These are phyloP conservation scores for Ceratoteleas bidentatus DNA, from an alignment of 1,140 invertebrate genomes.

Conservation along the genomic window DNA sequence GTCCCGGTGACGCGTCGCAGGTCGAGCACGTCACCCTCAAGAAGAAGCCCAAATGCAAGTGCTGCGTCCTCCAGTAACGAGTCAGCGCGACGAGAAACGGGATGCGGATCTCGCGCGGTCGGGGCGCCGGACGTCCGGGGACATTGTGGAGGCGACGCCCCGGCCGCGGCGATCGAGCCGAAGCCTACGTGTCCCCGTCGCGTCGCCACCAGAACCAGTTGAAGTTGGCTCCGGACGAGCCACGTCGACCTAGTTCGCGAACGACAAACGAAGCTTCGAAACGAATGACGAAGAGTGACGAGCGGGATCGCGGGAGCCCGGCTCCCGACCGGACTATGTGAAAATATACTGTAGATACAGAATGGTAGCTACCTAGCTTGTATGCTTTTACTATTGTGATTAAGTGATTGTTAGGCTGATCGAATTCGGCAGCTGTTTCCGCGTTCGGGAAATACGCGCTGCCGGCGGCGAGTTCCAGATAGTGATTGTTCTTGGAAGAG, in stretches of 20 bases:
- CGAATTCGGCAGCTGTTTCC: slow-evolving; percentile 57
- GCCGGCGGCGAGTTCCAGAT: slow-evolving; percentile 22
- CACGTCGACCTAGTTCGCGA: slow-evolving; percentile 52
- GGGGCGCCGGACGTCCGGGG: neutral
- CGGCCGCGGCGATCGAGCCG: slow-evolving; percentile 28
- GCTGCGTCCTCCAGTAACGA: slow-evolving; percentile 92
- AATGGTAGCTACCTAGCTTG: slow-evolving; percentile 80
- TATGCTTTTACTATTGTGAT: slow-evolving; percentile 79
- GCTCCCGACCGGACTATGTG: slow-evolving; percentile 62
- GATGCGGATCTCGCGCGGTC: neutral
- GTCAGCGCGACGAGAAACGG: slow-evolving; percentile 15
- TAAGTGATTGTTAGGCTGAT: slow-evolving; percentile 68
- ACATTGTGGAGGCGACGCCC: neutral
- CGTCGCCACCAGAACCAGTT: slow-evolving; percentile 33
- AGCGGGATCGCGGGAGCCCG: slow-evolving; percentile 20
- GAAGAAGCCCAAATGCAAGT: slow-evolving; percentile 95
- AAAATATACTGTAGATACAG: slow-evolving; percentile 81
- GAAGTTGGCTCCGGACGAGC: slow-evolving; percentile 51
- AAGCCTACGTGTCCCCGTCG: slow-evolving; percentile 51
- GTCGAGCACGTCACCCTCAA: slow-evolving; percentile 92
- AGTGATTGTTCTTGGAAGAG: neutral
- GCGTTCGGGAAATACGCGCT: slow-evolving; percentile 39
- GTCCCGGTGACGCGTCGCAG: slow-evolving; percentile 88
- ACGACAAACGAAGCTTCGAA: slow-evolving; percentile 56
- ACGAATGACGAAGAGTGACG: slow-evolving; percentile 48